A percentile compares a stretch with the other conserved stretches of the same genome.
These are phyloP conservation scores for Prolemur simus DNA, from an alignment of 2,113 vertebrate species.

Conservation along the genomic window DNA sequence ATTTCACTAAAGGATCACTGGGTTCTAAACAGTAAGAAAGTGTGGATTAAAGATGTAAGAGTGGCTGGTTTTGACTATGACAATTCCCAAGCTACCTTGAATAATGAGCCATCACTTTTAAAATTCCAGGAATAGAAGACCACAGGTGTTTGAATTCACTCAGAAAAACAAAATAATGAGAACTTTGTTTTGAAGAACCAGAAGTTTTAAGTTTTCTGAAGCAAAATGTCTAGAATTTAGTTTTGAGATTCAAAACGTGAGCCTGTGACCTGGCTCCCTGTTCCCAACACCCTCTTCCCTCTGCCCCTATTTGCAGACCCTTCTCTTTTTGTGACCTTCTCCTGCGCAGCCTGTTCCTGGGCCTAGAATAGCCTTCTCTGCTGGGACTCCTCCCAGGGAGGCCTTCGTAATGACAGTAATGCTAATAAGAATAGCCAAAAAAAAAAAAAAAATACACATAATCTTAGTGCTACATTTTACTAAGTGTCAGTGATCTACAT, in stretches of 20 bases:
- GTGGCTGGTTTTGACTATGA: not conserved
- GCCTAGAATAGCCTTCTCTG: not conserved
- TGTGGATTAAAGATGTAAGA: not conserved
- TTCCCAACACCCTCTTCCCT: not conserved
- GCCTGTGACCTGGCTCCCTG: not conserved
- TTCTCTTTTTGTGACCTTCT: not conserved
- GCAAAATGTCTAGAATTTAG: not conserved
- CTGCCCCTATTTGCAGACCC: not conserved
- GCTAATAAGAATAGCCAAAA: not conserved
- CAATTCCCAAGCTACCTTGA: not conserved
- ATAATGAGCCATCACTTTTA: not conserved
- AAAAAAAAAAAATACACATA: not conserved
- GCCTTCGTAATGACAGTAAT: not conserved
- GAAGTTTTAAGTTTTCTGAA: not conserved
- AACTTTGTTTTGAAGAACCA: not conserved
- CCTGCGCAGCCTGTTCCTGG: not conserved
- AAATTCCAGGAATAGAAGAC: not conserved
- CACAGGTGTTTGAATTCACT: not conserved
- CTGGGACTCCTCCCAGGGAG: not conserved
- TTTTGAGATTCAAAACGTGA: not conserved
- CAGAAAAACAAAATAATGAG: constrained; percentile 18
- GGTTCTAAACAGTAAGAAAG: not conserved
- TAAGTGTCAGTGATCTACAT: not conserved
- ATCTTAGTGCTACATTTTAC: not conserved
- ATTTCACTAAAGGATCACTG: not conserved